Conservation (phyloP, 64 coral and sea anemone genomes). For the Montipora sp. region DNA sequence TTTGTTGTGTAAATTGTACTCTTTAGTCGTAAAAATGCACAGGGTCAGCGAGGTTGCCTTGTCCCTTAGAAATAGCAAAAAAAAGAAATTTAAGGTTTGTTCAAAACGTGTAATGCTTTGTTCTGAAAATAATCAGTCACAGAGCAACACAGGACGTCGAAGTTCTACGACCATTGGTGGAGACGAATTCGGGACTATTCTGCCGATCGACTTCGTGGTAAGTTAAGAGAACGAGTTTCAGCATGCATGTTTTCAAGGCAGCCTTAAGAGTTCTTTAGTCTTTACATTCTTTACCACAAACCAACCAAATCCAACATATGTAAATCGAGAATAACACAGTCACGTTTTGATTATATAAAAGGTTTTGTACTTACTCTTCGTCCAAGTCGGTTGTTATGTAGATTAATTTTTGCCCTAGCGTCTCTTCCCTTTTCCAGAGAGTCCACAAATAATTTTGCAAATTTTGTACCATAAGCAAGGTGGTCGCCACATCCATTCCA, state of each 20-base stretch:
- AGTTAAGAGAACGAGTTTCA: no score
- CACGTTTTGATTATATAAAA: not conserved
- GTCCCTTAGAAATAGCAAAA: no score
- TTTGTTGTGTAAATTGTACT: no score
- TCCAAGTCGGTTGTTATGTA: slow-evolving; percentile 93
- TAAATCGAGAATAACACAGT: not conserved
- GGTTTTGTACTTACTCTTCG: slow-evolving; percentile 72
- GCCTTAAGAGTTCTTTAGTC: not conserved
- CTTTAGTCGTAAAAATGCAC: no score
- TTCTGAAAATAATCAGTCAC: no score
- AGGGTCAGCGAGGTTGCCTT: no score
- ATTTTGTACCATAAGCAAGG: slow-evolving; percentile 73
- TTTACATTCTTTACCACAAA: not conserved
- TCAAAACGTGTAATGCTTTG: no score
- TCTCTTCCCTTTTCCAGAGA: slow-evolving; percentile 81
- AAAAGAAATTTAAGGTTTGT: no score
- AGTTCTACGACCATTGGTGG: no score
- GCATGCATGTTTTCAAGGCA: not conserved
- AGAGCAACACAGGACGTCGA: no score
- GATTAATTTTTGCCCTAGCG: slow-evolving; percentile 84
- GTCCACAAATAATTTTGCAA: slow-evolving; percentile 89
- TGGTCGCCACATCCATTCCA: slow-evolving; percentile 96
- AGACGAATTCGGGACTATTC: no score
- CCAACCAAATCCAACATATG: not conserved
- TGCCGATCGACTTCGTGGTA: no score